Percentiles rank a stretch among this genome's conserved stretches.
Conservation (phyloP, 2,888 invertebrate genomes). For the Hydrotaea cyrtoneurina region DNA sequence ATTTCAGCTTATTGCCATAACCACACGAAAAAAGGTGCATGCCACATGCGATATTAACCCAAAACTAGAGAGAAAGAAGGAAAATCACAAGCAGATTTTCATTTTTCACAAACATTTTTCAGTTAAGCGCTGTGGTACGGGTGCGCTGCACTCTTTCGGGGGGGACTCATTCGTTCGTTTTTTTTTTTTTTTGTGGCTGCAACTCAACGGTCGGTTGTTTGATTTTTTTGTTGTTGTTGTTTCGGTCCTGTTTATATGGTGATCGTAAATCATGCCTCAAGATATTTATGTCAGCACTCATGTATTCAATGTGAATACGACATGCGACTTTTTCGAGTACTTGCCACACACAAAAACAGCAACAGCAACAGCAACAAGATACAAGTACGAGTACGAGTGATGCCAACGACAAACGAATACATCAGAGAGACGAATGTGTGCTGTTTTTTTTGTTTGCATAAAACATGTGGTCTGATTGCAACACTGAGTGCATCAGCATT, state of each 20-base stretch:
- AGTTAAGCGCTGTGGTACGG: background rate
- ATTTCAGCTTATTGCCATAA: constrained; percentile 3
- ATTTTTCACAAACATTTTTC: background rate
- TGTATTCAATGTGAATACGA: constrained; percentile 47
- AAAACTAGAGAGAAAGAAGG: background rate
- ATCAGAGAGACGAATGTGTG: background rate
- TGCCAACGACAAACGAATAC: background rate
- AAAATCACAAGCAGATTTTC: constrained; percentile 27
- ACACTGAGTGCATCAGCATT: constrained; percentile 16
- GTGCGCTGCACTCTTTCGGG: background rate
- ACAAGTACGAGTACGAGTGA: background rate
- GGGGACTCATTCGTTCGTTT: background rate
- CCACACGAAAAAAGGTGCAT: constrained; percentile 7
- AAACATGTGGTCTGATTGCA: constrained; percentile 60
- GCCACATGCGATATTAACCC: constrained; percentile 8
- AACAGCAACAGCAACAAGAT: background rate
- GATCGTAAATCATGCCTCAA: constrained; percentile 56
- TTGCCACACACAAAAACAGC: background rate
- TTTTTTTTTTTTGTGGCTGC: too few relatives aligned
- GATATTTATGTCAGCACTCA: constrained; percentile 61
- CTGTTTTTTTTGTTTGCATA: constrained; percentile 39
- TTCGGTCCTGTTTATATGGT: constrained; percentile 27
- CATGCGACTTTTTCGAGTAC: constrained; percentile 45
- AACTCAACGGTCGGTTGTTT: background rate
- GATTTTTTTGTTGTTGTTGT: constrained; percentile 17